Base-by-base conservation (phyloP, 2,888 invertebrate species). In the Drosophila recens region DNA sequence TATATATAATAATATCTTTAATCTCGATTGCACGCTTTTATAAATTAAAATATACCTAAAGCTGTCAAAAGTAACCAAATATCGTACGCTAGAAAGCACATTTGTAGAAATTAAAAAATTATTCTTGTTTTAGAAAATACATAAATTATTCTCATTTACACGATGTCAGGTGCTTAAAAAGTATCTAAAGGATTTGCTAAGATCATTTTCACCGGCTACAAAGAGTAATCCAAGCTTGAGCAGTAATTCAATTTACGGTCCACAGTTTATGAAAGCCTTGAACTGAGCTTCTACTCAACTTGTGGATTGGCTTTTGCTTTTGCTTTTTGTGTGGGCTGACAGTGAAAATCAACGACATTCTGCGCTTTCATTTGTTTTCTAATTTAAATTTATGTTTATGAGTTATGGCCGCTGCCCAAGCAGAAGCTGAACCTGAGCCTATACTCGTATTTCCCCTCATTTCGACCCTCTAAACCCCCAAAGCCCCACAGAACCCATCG, bases 361-460 rank as follows among this genome's bases (percentile, higher is more conserved):
- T 57, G 57, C 72, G 88, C 70, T 85, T 85, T 89, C 89, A 77
- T 79, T 85, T 89, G 89, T 89, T 87, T 87, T 87, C 89, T 87
- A 85, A 85, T 85, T 89, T 89, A 89, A 89, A 85, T 89, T 85
- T 89, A 85, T 85, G 88, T 89, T 85, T 87, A 85, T 87, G 88
- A 85, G 75, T 87, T 80, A 89, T 85, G 82, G 53, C 62, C 62
- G 62, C 61, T 36, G 62, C 45, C 58, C 73, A 30, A 15, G 51
- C 30, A 2, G 33, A 20, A 43, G 17, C 51, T 49, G 45, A 59
- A 66, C 58, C 65, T 45, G 64, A 68, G 61, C 74, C 74, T 68
- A 78, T 57, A 36, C 13, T 49, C 49, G 38, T 20, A 45, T 46
- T 46, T 46, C 11, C 30, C n/a, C 17, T 49, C 46, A 8, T 2